phyloP scores from a whole-genome alignment of 2,888 invertebrate genomes.

The Paralinhomoeus sp. region DNA sequence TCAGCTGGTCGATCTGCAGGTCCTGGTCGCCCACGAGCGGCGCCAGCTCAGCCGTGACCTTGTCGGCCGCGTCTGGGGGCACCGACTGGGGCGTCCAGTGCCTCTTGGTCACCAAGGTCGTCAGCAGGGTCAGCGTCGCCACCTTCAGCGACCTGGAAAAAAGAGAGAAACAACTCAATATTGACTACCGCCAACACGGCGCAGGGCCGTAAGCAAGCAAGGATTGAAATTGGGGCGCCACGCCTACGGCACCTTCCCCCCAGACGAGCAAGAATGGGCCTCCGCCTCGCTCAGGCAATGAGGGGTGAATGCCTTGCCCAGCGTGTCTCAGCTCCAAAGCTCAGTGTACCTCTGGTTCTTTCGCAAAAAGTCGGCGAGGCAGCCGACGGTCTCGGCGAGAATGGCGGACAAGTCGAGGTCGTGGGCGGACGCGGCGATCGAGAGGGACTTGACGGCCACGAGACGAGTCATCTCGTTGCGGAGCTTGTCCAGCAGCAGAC shows the following conservation, averaged over 20 bases:
- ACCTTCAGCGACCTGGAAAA: slow-evolving; percentile 78
- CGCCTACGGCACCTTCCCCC: too few species aligned
- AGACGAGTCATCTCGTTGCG: slow-evolving; percentile 88
- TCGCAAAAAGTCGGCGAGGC: slow-evolving; percentile 70
- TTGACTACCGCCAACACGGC: too few species aligned
- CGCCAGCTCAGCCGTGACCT: slow-evolving; percentile 51
- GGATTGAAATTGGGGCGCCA: too few species aligned
- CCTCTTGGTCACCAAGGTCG: slow-evolving; percentile 57
- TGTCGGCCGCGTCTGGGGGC: too few species aligned
- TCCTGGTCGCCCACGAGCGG: slow-evolving; percentile 75
- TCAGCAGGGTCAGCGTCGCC: slow-evolving; percentile 62
- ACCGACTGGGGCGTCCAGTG: neutral
- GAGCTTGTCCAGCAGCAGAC: slow-evolving; percentile 76
- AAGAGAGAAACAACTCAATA: too few species aligned
- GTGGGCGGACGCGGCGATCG: slow-evolving; percentile 35
- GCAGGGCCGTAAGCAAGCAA: too few species aligned
- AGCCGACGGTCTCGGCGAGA: slow-evolving; percentile 62
- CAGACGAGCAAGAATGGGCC: too few species aligned
- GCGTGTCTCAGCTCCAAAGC: too few species aligned
- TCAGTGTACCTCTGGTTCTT: slow-evolving; percentile 95
- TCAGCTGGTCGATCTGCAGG: slow-evolving; percentile 69
- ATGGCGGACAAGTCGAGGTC: slow-evolving; percentile 45
- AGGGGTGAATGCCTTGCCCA: too few species aligned
- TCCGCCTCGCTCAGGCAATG: too few species aligned
- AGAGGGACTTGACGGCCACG: slow-evolving; percentile 66